Base-by-base conservation (phyloP, 2,797 vertebrate genomes). In the Syngnathus acus region DNA sequence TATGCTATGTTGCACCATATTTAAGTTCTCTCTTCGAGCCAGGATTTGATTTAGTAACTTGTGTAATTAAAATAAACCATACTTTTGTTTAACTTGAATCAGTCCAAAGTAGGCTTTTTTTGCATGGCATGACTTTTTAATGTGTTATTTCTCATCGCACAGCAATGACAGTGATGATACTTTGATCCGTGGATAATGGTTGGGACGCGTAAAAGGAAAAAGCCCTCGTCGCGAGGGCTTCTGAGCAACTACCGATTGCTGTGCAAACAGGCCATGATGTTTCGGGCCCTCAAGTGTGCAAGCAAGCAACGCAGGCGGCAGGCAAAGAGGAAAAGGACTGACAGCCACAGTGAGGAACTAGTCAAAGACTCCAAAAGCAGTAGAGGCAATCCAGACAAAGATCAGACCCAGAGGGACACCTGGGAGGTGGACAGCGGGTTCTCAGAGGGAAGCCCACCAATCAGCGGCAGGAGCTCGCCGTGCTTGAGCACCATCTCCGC, bases 341-440 rank as follows among this genome's bases (percentile, higher is more conserved):
- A 71, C 13, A 32, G 23, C 26, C 5, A 39, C 23, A 11, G 57
- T 26, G 47, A 64, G 5, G 9, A 68, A 57, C 42, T 26, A 10
- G 39, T 76, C 1, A 82, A 79, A 71, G 76, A 59, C 23, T 47
- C 14, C 0, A 76, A 76, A 65, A 40, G 1, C 0, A 69, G 13
- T 0, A 0, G 32, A 0, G 0, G 38, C 16, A 14, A 17, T 43
- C 5, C 8, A 5, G 9, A 50, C 9, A 10, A 59, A 26, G 50
- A 42, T 4, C 6, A 38, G 0, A 50, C 63, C 17, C 23, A 70
- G 11, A 42, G 45, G 51, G 84, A 90, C 40, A 1, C 9, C 39
- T 91, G 87, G 85, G 91, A 92, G 76, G 75, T 80, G 53, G 91
- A 92, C 75, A 92, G 90, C 6, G 91, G 89, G 0, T 88, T 92